Evolutionary conservation across 2,888 invertebrate genomes (phyloP).

Genomic region (Rhodophaea formosa): DNA sequence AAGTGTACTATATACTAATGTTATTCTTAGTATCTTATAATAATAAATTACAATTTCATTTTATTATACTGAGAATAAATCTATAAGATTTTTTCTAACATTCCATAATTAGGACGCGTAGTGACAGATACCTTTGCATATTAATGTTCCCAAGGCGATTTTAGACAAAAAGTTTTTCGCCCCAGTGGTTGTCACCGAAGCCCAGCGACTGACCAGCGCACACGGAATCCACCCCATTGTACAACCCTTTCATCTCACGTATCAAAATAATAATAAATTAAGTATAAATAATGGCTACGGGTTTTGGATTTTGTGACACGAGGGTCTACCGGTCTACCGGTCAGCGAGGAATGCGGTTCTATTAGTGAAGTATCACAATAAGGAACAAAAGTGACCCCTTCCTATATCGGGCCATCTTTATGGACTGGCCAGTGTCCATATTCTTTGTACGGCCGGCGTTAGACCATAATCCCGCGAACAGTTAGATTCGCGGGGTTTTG

Average conservation of each 20-base stretch:
- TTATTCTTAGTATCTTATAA: no score
- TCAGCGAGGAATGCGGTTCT: conserved; percentile 72
- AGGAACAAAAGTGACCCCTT: conserved; percentile 56
- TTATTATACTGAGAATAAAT: no score
- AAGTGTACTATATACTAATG: no score
- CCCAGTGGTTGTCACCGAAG: conserved; percentile 42
- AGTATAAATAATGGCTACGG: conserved; percentile 70
- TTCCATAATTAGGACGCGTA: neutral
- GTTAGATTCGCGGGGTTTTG: conserved; percentile 58
- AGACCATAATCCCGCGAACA: conserved; percentile 73
- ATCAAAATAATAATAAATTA: conserved; percentile 81
- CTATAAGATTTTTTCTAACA: neutral
- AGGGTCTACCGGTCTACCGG: conserved; percentile 71
- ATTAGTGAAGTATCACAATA: conserved; percentile 75
- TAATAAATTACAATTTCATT: no score
- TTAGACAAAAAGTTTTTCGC: conserved; percentile 44
- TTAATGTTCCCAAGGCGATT: conserved; percentile 48
- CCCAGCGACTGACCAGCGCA: conserved; percentile 62
- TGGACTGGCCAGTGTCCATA: conserved; percentile 71
- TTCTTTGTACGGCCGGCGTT: conserved; percentile 64
- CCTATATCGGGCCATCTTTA: conserved; percentile 74
- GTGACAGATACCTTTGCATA: conserved; percentile 25
- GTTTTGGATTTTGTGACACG: conserved; percentile 38
- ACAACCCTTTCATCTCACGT: conserved; percentile 73
- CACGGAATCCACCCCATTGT: conserved; percentile 66